A percentile compares a stretch with the other conserved stretches of the same genome.
phyloP scores from a whole-genome alignment of 2,113 vertebrate genomes.

The Festucalex cinctus region DNA sequence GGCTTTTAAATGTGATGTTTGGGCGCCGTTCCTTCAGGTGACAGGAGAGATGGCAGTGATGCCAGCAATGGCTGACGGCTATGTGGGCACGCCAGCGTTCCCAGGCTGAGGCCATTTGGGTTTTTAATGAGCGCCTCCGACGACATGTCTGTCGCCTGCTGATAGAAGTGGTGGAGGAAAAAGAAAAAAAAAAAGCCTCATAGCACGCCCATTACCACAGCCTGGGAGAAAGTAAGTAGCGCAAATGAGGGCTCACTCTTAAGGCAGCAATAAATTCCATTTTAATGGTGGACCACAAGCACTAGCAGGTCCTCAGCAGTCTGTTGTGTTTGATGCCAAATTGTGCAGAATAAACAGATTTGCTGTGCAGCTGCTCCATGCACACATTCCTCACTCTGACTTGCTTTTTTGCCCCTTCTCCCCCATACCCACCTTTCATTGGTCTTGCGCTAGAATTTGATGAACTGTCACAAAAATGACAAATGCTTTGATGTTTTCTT shows the following conservation, averaged over 20 bases:
- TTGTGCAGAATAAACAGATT: conserved; percentile 76
- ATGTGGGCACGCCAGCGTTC: conserved; percentile 18
- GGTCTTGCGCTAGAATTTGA: conserved; percentile 45
- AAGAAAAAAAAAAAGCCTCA: background rate
- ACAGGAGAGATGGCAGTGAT: conserved; percentile 24
- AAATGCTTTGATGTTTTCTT: conserved; percentile 31
- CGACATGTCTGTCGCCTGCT: conserved; percentile 53
- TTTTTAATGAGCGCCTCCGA: conserved; percentile 57
- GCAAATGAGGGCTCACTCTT: conserved; percentile 51
- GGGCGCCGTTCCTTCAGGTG: conserved; percentile 31
- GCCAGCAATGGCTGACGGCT: conserved; percentile 27
- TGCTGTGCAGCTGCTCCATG: conserved; percentile 66
- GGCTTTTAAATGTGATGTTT: conserved; percentile 26
- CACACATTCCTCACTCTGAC: conserved; percentile 39
- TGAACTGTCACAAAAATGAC: conserved; percentile 51
- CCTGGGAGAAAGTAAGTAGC: conserved; percentile 9
- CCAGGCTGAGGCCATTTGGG: conserved; percentile 31
- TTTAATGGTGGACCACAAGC: conserved; percentile 69
- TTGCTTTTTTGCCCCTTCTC: conserved; percentile 18
- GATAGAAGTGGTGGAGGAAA: conserved; percentile 11
- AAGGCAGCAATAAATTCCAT: conserved; percentile 67
- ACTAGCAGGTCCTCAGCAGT: conserved; percentile 68
- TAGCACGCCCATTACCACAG: conserved; percentile 27
- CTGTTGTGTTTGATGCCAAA: conserved; percentile 75
- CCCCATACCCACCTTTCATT: conserved; percentile 14